Base-by-base conservation (phyloP, 2,888 invertebrate species). In the Phyllotreta cruciferae region DNA sequence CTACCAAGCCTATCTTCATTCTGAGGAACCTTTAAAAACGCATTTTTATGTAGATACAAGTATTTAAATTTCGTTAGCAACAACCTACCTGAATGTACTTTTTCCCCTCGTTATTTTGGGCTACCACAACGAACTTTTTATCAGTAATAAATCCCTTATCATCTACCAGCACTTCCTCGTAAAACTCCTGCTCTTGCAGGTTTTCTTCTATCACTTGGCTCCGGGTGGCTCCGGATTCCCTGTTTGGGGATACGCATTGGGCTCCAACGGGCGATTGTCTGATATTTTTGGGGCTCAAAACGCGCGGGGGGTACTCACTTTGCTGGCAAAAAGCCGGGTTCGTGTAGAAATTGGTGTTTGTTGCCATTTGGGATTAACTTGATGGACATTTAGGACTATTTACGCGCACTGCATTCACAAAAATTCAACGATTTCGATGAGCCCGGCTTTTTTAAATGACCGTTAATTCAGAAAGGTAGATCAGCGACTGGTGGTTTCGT, bases 261-360 rank as follows among this genome's bases (percentile, higher is more conserved):
- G 80, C 82, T 9, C 82, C 82, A 3, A 82, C 75, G 1, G 82
- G 82, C 1, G 80, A 77, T 60, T 80, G 79, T 41, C 82, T 68
- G 9, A 74, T 56, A 39, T 72, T 64, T 56, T 66, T 68, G 3
- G 70, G 73, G 54, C 72, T 74, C 39, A 72, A 54, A 8, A 68
- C 62, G 54, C 71, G 67, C 9, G 77, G 77, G n/a, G 75, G 78
- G 56, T 83, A 83, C 75, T 92, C 92, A 77, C 91, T 91, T 80
- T 90, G 88, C 35, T 89, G 87, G 77, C 90, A 91, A 77, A 92
- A 92, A 0, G 91, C 91, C 57, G 91, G 91, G 77, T 92, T 92
- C 5, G 89, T 88, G 74, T 92, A 92, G 73, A 89, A 89, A 79
- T 88, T 85, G 49, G 72, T 68, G 35, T 73, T 66, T 8, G 57